Percentiles rank a stretch among this genome's conserved stretches.
Evolutionary conservation across 2,797 vertebrate genomes (phyloP).

Genomic region (Diceros bicornis): DNA sequence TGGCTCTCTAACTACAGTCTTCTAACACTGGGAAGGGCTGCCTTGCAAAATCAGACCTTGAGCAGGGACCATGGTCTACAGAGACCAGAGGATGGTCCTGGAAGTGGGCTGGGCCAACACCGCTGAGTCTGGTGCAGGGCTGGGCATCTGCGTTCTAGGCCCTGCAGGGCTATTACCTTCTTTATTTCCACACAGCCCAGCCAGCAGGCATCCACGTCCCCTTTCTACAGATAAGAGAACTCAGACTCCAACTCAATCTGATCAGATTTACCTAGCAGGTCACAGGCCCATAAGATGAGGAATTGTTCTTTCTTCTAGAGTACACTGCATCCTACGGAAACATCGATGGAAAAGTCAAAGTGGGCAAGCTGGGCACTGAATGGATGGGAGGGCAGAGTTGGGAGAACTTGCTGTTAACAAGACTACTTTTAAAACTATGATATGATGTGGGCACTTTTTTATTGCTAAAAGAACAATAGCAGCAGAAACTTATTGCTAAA

Average conservation of each 20-base stretch:
- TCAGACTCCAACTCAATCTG: not conserved
- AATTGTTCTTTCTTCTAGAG: not conserved
- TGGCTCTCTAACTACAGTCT: not conserved
- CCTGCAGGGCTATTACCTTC: not conserved
- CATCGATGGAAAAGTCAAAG: not conserved
- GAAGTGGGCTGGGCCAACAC: not conserved
- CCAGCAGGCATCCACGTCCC: not conserved
- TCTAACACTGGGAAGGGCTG: not conserved
- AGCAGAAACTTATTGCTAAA: not conserved
- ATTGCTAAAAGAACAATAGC: too few species aligned
- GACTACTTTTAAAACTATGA: not conserved
- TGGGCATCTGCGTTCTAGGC: not conserved
- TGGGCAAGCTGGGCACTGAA: not conserved
- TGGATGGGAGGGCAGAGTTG: not conserved
- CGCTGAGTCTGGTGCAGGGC: not conserved
- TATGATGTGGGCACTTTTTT: not conserved
- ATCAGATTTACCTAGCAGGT: not conserved
- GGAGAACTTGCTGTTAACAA: not conserved
- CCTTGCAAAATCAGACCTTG: not conserved
- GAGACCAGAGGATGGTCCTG: not conserved
- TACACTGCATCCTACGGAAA: not conserved
- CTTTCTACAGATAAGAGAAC: not conserved
- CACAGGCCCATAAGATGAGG: not conserved
- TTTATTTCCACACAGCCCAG: too few species aligned
- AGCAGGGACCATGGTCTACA: not conserved